These are phyloP conservation scores for Hoplostethus atlanticus DNA, from an alignment of 2,797 vertebrate species.

Conservation along the genomic window DNA sequence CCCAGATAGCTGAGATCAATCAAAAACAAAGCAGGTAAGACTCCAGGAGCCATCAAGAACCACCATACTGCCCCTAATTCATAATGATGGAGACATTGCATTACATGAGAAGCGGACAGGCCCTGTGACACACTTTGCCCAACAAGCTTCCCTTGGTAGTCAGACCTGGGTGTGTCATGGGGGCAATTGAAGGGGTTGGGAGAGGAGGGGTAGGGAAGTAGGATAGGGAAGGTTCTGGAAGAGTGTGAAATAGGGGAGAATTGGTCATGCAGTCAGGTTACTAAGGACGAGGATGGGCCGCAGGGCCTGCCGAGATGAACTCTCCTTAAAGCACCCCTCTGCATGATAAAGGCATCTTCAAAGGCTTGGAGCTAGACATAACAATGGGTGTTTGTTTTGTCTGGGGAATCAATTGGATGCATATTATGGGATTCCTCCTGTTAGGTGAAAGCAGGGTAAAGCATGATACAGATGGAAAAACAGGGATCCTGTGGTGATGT, in stretches of 20 bases:
- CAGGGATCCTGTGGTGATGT: constrained; percentile 76
- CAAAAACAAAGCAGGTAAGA: constrained; percentile 99
- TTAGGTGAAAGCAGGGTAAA: constrained; percentile 86
- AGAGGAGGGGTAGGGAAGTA: constrained; percentile 59
- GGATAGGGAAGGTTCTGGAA: constrained; percentile 67
- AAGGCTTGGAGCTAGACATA: constrained; percentile 83
- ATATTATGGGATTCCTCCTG: constrained; percentile 83
- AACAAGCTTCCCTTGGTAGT: constrained; percentile 85
- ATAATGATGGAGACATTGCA: constrained; percentile 92
- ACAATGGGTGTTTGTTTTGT: constrained; percentile 77
- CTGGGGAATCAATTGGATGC: constrained; percentile 79
- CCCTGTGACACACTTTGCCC: constrained; percentile 88
- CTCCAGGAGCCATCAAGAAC: constrained; percentile 88
- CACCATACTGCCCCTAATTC: constrained; percentile 87
- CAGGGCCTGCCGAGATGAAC: constrained; percentile 84
- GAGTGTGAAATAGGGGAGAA: constrained; percentile 74
- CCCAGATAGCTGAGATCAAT: constrained; percentile 99
- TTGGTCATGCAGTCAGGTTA: constrained; percentile 83
- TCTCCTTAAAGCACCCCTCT: constrained; percentile 83
- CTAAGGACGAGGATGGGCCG: constrained; percentile 83
- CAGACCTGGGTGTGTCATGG: constrained; percentile 81
- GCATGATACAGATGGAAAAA: constrained; percentile 83
- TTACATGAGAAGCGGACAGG: constrained; percentile 91
- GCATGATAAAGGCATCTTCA: constrained; percentile 84
- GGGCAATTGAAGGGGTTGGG: constrained; percentile 69